Evolutionary conservation across 2,888 invertebrate genomes (phyloP).

Genomic region (Cryptocephalus primarius): DNA sequence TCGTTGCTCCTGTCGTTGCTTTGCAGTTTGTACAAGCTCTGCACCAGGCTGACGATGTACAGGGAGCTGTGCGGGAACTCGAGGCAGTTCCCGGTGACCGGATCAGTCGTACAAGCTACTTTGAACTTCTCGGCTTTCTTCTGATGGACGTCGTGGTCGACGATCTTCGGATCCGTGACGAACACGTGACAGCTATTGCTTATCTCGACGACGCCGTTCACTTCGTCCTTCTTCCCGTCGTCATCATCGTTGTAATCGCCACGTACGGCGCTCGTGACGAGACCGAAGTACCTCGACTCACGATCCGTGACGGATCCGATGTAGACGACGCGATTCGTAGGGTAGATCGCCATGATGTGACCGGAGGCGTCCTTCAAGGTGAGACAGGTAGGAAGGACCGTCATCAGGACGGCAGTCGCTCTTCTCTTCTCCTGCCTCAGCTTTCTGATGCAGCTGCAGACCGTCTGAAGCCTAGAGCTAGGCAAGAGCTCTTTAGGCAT

Average conservation of each 20-base stretch:
- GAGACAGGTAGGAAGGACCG: slow-evolving; percentile 69
- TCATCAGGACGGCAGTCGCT: slow-evolving; percentile 75
- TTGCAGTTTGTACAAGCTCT: slow-evolving; percentile 61
- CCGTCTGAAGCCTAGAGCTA: slow-evolving; percentile 63
- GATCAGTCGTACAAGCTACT: slow-evolving; percentile 71
- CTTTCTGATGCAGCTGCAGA: slow-evolving; percentile 80
- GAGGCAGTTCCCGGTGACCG: slow-evolving; percentile 65
- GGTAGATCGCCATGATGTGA: slow-evolving; percentile 74
- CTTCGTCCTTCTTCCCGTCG: slow-evolving; percentile 21
- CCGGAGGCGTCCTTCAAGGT: slow-evolving; percentile 70
- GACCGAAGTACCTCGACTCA: slow-evolving; percentile 84
- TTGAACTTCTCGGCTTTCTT: slow-evolving; percentile 75
- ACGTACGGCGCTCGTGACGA: slow-evolving; percentile 73
- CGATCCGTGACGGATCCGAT: slow-evolving; percentile 86
- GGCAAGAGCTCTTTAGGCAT: slow-evolving; percentile 77
- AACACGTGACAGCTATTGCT: slow-evolving; percentile 93
- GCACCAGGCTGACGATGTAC: slow-evolving; percentile 59
- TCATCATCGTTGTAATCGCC: slow-evolving; percentile 25
- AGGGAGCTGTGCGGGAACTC: slow-evolving; percentile 85
- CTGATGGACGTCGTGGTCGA: slow-evolving; percentile 70
- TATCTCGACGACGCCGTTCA: slow-evolving; percentile 45
- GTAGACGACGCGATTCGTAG: slow-evolving; percentile 74
- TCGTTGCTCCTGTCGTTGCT: slow-evolving; percentile 26
- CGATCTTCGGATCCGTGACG: slow-evolving; percentile 78
- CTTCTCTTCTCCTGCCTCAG: slow-evolving; percentile 80